Conservation (phyloP, 2,888 invertebrate species). For the Conus canariensis region DNA sequence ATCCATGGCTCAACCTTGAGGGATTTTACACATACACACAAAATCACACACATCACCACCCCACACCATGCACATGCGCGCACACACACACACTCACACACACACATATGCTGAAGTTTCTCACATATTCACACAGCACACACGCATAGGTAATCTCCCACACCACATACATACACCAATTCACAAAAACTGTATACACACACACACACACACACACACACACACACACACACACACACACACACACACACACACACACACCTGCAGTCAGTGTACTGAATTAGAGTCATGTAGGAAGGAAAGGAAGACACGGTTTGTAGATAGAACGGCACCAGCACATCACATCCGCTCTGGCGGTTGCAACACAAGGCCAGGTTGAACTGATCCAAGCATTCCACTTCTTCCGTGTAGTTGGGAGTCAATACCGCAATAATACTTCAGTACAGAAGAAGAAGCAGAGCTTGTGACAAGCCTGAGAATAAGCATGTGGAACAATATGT, state of each 20-base stretch:
- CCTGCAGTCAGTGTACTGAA: constrained; percentile 76
- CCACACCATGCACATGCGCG: background rate
- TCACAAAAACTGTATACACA: background rate
- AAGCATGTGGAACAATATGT: no score
- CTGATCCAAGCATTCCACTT: constrained; percentile 69
- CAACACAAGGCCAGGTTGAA: constrained; percentile 77
- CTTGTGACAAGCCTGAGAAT: background rate
- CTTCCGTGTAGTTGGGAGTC: constrained; percentile 64
- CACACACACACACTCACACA: background rate
- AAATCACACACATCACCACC: background rate
- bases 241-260: constrained; percentile 49
- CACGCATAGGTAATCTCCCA: background rate
- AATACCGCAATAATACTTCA: constrained; percentile 69
- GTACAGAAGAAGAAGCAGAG: background rate
- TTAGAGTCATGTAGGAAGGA: constrained; percentile 73
- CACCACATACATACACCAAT: background rate
- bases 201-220: background rate
- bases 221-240: constrained; percentile 20
- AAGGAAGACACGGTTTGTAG: constrained; percentile 63
- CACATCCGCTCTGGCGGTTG: constrained; percentile 60
- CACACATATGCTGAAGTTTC: background rate
- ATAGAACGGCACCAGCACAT: constrained; percentile 70
- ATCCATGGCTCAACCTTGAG: no score
- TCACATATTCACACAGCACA: background rate
- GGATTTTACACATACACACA: background rate